These are phyloP conservation scores for Caenorhabditis inopinata DNA, from an alignment of 1,140 invertebrate genomes.

Conservation along the genomic window DNA sequence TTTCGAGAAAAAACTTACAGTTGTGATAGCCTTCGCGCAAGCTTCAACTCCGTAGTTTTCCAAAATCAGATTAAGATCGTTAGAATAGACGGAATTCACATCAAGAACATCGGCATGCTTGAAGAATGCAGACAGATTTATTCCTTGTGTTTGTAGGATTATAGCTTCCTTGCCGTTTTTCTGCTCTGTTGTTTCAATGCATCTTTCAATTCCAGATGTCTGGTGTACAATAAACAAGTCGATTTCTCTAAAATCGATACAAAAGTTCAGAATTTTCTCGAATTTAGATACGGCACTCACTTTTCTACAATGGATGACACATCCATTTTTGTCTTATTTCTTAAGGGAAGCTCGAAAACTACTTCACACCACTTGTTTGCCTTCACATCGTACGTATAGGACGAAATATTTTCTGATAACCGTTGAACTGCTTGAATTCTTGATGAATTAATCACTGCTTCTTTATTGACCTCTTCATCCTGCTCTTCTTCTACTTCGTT, in stretches of 20 bases:
- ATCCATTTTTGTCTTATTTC: conserved; percentile 71
- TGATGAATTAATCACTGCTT: not conserved
- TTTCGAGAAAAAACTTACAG: conserved; percentile 66
- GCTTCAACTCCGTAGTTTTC: conserved; percentile 88
- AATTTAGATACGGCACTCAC: not conserved
- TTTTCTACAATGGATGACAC: conserved; percentile 76
- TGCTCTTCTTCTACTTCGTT: conserved; percentile 70
- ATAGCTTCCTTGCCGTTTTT: conserved; percentile 66
- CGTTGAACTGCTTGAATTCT: conserved; percentile 11
- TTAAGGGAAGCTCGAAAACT: conserved; percentile 71
- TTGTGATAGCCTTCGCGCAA: conserved; percentile 81
- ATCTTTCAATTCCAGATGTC: conserved; percentile 79
- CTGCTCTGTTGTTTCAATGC: conserved; percentile 72
- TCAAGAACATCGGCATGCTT: conserved; percentile 80
- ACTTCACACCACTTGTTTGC: conserved; percentile 77
- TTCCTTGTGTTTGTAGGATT: conserved; percentile 86
- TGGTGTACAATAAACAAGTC: conserved; percentile 77
- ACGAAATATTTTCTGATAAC: not conserved
- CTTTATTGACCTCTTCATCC: conserved; percentile 46
- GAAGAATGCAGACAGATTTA: conserved; percentile 87
- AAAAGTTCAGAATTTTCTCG: not conserved
- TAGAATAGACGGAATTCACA: conserved; percentile 83
- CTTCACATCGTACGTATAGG: conserved; percentile 23
- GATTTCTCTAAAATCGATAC: conserved; percentile 70
- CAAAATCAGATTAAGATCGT: conserved; percentile 85